phyloP scores from a whole-genome alignment of 2,797 vertebrate species.

The Hemitrygon akajei region DNA sequence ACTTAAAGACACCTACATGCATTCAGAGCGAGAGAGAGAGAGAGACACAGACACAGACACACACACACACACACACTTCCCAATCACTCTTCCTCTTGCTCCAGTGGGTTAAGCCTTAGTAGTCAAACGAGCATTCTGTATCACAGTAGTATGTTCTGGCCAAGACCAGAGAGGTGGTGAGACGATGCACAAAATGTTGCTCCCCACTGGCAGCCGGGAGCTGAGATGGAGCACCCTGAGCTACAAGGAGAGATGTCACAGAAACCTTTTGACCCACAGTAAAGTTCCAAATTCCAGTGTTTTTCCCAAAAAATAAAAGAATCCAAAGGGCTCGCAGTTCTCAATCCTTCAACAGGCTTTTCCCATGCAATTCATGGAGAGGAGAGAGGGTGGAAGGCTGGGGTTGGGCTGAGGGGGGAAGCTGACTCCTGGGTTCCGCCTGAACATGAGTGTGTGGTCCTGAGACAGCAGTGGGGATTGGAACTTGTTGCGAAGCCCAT shows the following conservation, averaged over 20 bases:
- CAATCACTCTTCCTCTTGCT: background rate
- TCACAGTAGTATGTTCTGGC: background rate
- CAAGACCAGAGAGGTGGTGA: background rate
- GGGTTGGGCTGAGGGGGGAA: background rate
- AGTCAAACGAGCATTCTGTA: background rate
- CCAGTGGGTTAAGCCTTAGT: background rate
- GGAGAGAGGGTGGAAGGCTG: too few species aligned
- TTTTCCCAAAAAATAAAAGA: background rate
- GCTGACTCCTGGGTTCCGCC: background rate
- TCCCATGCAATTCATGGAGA: background rate
- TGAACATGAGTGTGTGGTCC: background rate
- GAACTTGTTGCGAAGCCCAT: background rate
- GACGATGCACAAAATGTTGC: too few species aligned
- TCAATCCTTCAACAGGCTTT: background rate
- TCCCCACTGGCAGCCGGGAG: background rate
- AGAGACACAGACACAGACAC: too few species aligned
- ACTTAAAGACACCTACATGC: too few species aligned
- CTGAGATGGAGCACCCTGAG: background rate
- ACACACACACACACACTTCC: background rate
- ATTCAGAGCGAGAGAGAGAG: too few species aligned
- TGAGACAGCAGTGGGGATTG: too few species aligned
- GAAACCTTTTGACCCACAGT: background rate
- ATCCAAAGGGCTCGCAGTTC: background rate
- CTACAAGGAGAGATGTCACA: background rate
- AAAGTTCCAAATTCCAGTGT: conserved; percentile 21